These are phyloP conservation scores for Cantharis rustica DNA, from an alignment of 2,888 invertebrate genomes.

Conservation along the genomic window DNA sequence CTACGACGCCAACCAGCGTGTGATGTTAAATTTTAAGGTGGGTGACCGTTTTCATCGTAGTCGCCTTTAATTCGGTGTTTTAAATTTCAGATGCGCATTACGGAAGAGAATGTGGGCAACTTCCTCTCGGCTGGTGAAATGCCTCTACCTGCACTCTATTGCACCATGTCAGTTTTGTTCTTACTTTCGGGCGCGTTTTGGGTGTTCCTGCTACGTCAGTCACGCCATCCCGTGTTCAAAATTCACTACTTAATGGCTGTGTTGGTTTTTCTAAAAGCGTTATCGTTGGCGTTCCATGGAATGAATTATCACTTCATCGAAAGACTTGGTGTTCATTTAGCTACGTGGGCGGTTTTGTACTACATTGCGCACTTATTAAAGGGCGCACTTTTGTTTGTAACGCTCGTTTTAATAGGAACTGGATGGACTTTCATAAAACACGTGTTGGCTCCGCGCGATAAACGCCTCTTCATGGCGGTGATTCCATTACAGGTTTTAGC, in stretches of 20 bases:
- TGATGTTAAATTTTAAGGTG: slow-evolving; percentile 73
- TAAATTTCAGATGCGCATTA: slow-evolving; percentile 75
- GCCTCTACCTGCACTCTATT: slow-evolving; percentile 91
- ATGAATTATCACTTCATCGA: slow-evolving; percentile 95
- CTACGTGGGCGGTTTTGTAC: slow-evolving; percentile 96
- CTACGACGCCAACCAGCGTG: slow-evolving; percentile 58
- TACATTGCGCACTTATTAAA: slow-evolving; percentile 90
- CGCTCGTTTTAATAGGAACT: slow-evolving; percentile 94
- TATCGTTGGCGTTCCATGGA: slow-evolving; percentile 93
- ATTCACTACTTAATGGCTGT: slow-evolving; percentile 97
- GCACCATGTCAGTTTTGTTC: slow-evolving; percentile 89
- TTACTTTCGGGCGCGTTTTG: slow-evolving; percentile 89
- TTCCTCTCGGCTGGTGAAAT: slow-evolving; percentile 96
- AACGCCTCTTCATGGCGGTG: slow-evolving; percentile 96
- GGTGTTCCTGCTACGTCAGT: slow-evolving; percentile 80
- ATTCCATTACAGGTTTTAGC: slow-evolving; percentile 97
- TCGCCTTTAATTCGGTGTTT: neutral
- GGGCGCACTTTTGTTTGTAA: slow-evolving; percentile 88
- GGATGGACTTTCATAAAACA: slow-evolving; percentile 99
- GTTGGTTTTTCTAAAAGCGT: slow-evolving; percentile 87
- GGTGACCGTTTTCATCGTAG: slow-evolving; percentile 45
- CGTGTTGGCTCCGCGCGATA: slow-evolving; percentile 93
- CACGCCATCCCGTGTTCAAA: slow-evolving; percentile 82
- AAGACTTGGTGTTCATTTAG: slow-evolving; percentile 88
- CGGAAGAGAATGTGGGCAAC: slow-evolving; percentile 85